phyloP scores from a whole-genome alignment of 2,797 vertebrate species.

The Labeo calbasu region DNA sequence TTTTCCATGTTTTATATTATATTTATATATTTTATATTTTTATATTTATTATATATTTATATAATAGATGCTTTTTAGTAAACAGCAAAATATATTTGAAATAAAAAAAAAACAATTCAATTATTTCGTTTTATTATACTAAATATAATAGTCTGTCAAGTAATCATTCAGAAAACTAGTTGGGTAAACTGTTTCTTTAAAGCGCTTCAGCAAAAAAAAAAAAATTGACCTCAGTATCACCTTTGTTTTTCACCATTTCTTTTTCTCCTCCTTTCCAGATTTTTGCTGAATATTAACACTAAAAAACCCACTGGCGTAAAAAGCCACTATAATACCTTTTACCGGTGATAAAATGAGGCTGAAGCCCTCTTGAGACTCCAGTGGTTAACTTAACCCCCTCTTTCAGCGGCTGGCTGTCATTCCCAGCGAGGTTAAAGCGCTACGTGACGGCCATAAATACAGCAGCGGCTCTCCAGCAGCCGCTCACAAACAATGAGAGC shows the following conservation, averaged over 20 bases:
- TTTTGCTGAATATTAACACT: not conserved
- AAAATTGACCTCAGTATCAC: not conserved
- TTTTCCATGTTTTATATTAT: too few species aligned
- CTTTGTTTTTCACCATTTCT: not conserved
- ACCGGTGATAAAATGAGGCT: conserved; percentile 13
- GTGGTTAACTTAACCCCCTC: conserved; percentile 14
- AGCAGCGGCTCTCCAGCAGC: conserved; percentile 5
- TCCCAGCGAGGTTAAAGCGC: conserved; percentile 22
- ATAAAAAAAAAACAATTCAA: too few species aligned
- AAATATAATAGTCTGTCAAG: not conserved
- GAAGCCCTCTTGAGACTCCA: not conserved
- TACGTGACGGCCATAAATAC: conserved; percentile 51
- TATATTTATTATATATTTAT: not conserved
- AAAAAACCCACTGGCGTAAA: conserved; percentile 37
- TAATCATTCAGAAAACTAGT: not conserved
- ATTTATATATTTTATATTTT: not conserved
- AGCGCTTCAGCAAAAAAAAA: not conserved
- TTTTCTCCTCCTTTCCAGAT: not conserved
- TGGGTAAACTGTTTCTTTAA: not conserved
- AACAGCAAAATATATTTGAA: not conserved
- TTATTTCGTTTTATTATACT: too few species aligned
- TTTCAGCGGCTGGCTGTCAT: not conserved
- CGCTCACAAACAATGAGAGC: conserved; percentile 57
- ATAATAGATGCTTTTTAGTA: not conserved
- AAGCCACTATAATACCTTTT: not conserved